A percentile compares a stretch with the other conserved stretches of the same genome.
Evolutionary conservation across 2,888 invertebrate species (phyloP).

Genomic region (Acleris holmiana): DNA sequence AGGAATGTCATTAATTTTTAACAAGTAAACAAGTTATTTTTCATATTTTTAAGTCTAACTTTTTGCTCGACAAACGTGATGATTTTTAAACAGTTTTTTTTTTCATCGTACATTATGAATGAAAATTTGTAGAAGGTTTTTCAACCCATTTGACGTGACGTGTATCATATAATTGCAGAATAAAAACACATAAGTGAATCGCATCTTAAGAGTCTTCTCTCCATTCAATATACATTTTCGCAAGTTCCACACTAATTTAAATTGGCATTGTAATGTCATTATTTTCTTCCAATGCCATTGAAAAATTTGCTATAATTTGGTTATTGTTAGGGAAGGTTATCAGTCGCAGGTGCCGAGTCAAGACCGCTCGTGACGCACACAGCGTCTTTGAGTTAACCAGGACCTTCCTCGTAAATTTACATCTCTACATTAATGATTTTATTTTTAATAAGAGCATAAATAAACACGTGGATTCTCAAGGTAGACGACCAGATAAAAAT

Average conservation of each 20-base stretch:
- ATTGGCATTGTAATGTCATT: neutral
- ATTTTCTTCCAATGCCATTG: neutral
- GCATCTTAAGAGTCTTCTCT: no score
- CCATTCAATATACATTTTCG: no score
- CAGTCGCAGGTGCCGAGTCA: slow-evolving; percentile 42
- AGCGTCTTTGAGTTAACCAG: slow-evolving; percentile 45
- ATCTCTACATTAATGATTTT: slow-evolving; percentile 28
- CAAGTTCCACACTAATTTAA: neutral
- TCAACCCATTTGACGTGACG: no score
- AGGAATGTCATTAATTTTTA: neutral
- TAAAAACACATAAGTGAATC: no score
- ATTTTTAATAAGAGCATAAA: slow-evolving; percentile 11
- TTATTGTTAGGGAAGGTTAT: slow-evolving; percentile 4
- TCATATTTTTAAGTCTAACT: no score
- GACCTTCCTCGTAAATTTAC: slow-evolving; percentile 42
- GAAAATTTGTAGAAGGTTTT: no score
- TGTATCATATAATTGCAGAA: no score
- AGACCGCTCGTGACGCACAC: slow-evolving; percentile 51
- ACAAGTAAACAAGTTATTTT: no score
- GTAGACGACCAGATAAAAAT: neutral
- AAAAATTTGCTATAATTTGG: slow-evolving; percentile 4
- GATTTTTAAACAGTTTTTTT: no score
- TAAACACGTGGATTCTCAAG: slow-evolving; percentile 10
- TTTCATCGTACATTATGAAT: no score
- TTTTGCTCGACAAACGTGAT: no score